These are phyloP conservation scores for Cyprinodon tularosa DNA, from an alignment of 2,113 vertebrate genomes.

Conservation along the genomic window DNA sequence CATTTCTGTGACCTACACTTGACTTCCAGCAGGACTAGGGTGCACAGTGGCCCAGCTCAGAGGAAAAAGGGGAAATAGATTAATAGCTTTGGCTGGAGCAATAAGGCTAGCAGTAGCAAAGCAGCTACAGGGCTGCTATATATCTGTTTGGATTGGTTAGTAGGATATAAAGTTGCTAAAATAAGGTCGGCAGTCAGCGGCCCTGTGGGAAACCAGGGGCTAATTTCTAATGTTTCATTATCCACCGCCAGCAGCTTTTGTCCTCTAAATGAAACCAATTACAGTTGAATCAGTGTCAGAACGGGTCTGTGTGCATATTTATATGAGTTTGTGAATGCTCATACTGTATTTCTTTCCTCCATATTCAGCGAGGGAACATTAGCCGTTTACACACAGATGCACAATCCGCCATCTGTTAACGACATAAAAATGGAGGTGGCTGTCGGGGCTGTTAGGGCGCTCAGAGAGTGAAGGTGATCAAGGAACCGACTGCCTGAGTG, in stretches of 20 bases:
- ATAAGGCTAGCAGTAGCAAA: conserved; percentile 26
- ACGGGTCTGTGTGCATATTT: conserved; percentile 25
- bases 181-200: conserved; percentile 34
- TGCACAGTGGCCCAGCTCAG: background rate
- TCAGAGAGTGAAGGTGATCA: conserved; percentile 44
- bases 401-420: conserved; percentile 49
- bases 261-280: conserved; percentile 69
- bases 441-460: conserved; percentile 40
- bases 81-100: conserved; percentile 44
- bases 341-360: conserved; percentile 14
- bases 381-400: conserved; percentile 37
- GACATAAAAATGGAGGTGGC: conserved; percentile 43
- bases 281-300: conserved; percentile 44
- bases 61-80: conserved; percentile 28
- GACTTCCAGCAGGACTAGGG: conserved; percentile 49
- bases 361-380: conserved; percentile 35
- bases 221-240: conserved; percentile 68
- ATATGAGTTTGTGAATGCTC: conserved; percentile 27
- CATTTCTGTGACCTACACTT: conserved; percentile 56
- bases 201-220: conserved; percentile 46
- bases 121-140: conserved; percentile 16
- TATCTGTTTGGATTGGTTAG: conserved; percentile 39
- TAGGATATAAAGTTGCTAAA: conserved; percentile 52
- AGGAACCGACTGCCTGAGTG: conserved; percentile 47
- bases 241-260: conserved; percentile 58